These are phyloP conservation scores for Magallana nippona DNA, from an alignment of 2,888 invertebrate genomes.

Conservation along the genomic window DNA sequence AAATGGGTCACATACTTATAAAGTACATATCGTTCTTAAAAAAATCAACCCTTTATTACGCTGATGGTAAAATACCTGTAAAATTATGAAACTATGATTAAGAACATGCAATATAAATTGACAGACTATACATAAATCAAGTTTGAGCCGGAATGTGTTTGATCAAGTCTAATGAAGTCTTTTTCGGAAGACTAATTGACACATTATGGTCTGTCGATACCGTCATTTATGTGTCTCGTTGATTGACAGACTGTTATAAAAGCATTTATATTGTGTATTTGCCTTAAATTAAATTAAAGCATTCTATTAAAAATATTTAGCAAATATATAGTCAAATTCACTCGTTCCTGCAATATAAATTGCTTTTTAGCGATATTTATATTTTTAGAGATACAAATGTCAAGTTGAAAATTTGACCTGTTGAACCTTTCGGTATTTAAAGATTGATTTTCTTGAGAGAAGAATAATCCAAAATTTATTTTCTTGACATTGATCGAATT, in stretches of 20 bases:
- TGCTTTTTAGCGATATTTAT: background rate
- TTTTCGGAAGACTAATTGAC: background rate
- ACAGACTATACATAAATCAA: too few species aligned
- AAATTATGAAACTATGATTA: too few species aligned
- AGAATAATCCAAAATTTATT: background rate
- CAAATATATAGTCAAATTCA: background rate
- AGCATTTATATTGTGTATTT: background rate
- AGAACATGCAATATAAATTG: too few species aligned
- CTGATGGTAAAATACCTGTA: too few species aligned
- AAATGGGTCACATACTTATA: too few species aligned
- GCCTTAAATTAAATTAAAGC: background rate
- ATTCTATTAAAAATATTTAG: too few species aligned
- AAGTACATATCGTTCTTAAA: too few species aligned
- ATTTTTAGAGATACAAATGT: background rate
- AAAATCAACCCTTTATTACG: too few species aligned
- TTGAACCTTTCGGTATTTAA: background rate
- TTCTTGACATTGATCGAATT: background rate
- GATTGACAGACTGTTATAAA: constrained; percentile 2
- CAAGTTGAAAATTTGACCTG: background rate
- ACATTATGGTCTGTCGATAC: background rate
- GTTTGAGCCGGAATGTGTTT: background rate
- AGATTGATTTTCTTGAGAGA: background rate
- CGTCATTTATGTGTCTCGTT: background rate
- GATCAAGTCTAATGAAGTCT: constrained; percentile 10
- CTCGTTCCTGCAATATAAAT: background rate